Evolutionary conservation across 2,113 vertebrate genomes (phyloP).

Genomic region (Gopherus evgoodei): DNA sequence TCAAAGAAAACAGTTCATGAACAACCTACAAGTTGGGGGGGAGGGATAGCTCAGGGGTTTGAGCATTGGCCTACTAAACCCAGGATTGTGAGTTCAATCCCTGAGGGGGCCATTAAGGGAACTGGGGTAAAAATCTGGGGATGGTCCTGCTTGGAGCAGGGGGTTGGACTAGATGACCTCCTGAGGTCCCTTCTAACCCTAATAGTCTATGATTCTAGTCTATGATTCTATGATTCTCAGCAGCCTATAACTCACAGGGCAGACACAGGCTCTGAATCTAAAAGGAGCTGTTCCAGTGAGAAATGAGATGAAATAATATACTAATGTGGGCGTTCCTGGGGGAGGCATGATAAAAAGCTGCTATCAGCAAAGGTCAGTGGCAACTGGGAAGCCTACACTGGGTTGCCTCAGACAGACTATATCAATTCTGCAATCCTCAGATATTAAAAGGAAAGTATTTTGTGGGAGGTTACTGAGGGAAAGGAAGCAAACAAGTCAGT

Average conservation of each 20-base stretch:
- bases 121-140: no score
- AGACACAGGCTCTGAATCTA: not conserved
- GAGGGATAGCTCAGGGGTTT: no score
- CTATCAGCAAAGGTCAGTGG: not conserved
- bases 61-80: no score
- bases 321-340: not conserved
- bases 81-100: no score
- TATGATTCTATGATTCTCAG: no score
- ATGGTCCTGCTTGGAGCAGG: no score
- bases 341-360: not conserved
- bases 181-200: no score
- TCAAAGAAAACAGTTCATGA: not conserved
- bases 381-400: not conserved
- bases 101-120: no score
- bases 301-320: not conserved
- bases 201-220: no score
- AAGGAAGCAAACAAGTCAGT: conserved; percentile 44
- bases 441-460: conserved; percentile 20
- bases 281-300: not conserved
- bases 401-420: conserved; percentile 30
- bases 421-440: not conserved
- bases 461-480: conserved; percentile 36
- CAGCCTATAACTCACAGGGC: not conserved
- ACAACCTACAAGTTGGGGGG: not conserved
- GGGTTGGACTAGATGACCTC: no score